Base-by-base conservation (phyloP, 2,888 invertebrate species). In the Petrolisthes cinctipes region DNA sequence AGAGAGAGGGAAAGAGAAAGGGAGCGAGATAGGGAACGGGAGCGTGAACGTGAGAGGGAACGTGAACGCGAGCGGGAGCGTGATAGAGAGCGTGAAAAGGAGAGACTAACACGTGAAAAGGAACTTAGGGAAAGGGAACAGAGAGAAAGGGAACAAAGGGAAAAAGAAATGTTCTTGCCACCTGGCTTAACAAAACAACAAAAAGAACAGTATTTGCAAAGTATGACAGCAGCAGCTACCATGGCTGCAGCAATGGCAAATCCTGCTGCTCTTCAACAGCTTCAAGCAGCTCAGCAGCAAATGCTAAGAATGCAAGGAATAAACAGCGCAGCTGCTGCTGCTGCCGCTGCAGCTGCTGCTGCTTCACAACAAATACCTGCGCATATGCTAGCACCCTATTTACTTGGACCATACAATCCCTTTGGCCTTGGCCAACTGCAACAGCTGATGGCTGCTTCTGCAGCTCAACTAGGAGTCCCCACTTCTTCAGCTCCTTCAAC, bases 381-480 rank as follows among this genome's bases (percentile, higher is more conserved):
- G 66, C 89, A 91, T 73, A 89, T 90, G 86, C 75, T 89, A 73
- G 89, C 89, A 37, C 89, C 89, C 0, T 90, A 89, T 81, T 83
- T 90, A 68, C 86, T 91, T 71, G 88, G 89, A 68, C 91, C 89
- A 20, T 89, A 91, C 78, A 90, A 89, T 78, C 90, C 91, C 56
- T 87, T 90, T 85, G 89, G 87, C 57, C 75, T 91, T n/a, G 86
- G 86, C 57, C 89, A 86, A 66, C 54, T 90, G 85, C 90, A 90
- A 81, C 91, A 89, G 79, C 85, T 89, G 73, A 91, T 85, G 86
- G 86, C 86, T 80, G 83, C 90, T 51, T 83, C 89, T 83, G 86
- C 91, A 83, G 86, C 91, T 79, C 91, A 90, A 89, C 90, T 90
- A 87, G 91, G 89, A 54, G 91, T 91, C 20, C 78, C 86, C 94